Percentiles rank a stretch among this genome's conserved stretches.
phyloP scores from a whole-genome alignment of 2,797 vertebrate species.

The Sylvilagus floridanus region DNA sequence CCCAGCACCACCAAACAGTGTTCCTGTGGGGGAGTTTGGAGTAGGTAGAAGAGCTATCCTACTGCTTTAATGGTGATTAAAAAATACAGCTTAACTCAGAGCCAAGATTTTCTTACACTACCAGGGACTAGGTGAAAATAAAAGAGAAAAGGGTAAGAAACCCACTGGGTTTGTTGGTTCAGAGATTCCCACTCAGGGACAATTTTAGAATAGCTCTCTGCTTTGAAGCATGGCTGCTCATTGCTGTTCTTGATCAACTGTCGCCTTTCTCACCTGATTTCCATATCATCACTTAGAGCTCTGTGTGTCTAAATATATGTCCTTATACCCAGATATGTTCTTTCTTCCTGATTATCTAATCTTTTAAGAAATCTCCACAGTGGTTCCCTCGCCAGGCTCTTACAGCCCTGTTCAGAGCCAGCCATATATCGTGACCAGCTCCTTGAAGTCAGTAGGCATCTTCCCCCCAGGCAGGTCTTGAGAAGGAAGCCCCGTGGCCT shows the following conservation, averaged over 20 bases:
- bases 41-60: not conserved
- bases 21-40: not conserved
- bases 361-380: slow-evolving; percentile 70
- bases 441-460: slow-evolving; percentile 76
- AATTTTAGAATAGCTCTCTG: slow-evolving; percentile 65
- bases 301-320: slow-evolving; percentile 65
- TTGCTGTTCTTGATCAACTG: slow-evolving; percentile 15
- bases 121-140: slow-evolving; percentile 61
- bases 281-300: slow-evolving; percentile 45
- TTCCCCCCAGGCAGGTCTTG: slow-evolving; percentile 49
- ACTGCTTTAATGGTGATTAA: slow-evolving; percentile 49
- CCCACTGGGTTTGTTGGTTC: slow-evolving; percentile 59
- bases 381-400: slow-evolving; percentile 48
- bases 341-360: slow-evolving; percentile 62
- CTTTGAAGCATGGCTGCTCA: slow-evolving; percentile 62
- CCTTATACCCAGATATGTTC: slow-evolving; percentile 43
- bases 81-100: slow-evolving; percentile 59
- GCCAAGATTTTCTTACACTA: slow-evolving; percentile 50
- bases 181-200: slow-evolving; percentile 39
- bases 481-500: slow-evolving; percentile 62
- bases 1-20: not conserved
- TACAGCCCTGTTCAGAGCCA: not conserved
- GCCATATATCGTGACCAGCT: not conserved
- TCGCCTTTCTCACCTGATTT: slow-evolving; percentile 58
- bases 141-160: slow-evolving; percentile 61